These are phyloP conservation scores for Mellivora capensis DNA, from an alignment of 2,113 vertebrate genomes.

Conservation along the genomic window DNA sequence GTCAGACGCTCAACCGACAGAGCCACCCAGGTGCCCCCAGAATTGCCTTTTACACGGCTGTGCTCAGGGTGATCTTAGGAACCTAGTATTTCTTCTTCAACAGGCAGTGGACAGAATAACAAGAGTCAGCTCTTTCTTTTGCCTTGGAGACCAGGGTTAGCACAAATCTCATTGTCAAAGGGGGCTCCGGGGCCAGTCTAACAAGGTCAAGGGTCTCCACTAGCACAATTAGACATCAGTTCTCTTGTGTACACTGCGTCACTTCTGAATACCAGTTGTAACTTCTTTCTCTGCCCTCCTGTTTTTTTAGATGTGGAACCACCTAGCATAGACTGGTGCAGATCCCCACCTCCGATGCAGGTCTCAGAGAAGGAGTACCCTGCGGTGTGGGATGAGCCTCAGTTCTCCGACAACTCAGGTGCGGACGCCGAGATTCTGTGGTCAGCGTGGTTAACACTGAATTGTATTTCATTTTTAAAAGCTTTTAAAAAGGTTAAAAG, in stretches of 20 bases:
- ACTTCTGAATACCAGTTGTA: neutral
- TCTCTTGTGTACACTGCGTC: neutral
- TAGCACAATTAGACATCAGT: neutral
- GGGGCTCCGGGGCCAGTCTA: neutral
- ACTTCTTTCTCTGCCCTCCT: slow-evolving; percentile 57
- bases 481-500: neutral
- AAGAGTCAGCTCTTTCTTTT: neutral
- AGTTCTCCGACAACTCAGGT: slow-evolving; percentile 99
- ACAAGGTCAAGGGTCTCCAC: neutral
- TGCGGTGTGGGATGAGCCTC: slow-evolving; percentile 92
- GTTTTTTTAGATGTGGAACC: slow-evolving; percentile 90
- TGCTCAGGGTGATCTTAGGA: neutral
- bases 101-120: neutral
- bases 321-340: slow-evolving; percentile 94
- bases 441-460: rapidly evolving
- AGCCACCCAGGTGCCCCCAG: neutral
- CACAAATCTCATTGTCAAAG: neutral
- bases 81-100: neutral
- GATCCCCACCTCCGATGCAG: slow-evolving; percentile 90
- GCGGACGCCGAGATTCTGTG: neutral
- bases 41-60: neutral
- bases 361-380: slow-evolving; percentile 82
- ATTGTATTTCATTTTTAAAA: neutral
- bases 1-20: neutral
- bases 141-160: neutral